A percentile compares a stretch with the other conserved stretches of the same genome.
These are phyloP conservation scores for Poeciliopsis infans DNA, from an alignment of 2,797 vertebrate species.

Conservation along the genomic window DNA sequence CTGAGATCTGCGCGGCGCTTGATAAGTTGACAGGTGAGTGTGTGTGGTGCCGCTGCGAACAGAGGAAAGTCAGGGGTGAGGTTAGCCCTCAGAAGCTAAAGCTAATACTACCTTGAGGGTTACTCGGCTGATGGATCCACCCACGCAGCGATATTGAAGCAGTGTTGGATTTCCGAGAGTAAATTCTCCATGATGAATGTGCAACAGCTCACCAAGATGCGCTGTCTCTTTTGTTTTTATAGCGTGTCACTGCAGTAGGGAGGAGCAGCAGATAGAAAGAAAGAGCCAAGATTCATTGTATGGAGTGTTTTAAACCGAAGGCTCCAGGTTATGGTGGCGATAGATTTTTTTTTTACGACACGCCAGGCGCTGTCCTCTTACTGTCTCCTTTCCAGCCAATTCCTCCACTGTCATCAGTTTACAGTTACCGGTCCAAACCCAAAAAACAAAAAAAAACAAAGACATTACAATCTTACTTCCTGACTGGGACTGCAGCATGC, in stretches of 20 bases:
- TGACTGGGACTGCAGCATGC: neutral
- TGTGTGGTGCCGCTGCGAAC: constrained; percentile 2
- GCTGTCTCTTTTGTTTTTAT: neutral
- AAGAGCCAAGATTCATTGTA: neutral
- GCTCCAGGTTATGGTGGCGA: constrained; percentile 5
- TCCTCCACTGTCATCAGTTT: constrained; percentile 6
- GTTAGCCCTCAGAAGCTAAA: constrained; percentile 29
- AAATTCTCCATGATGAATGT: neutral
- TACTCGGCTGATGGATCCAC: constrained; percentile 29
- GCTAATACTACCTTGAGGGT: constrained; percentile 43
- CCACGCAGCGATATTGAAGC: constrained; percentile 25
- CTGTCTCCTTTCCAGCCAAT: constrained; percentile 10
- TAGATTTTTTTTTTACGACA: constrained; percentile 11
- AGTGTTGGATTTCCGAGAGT: neutral
- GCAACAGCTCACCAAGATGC: neutral
- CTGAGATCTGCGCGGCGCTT: constrained; percentile 38
- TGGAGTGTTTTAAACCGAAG: constrained; percentile 14
- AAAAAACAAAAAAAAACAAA: neutral
- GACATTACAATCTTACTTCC: neutral
- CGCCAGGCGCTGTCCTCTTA: constrained; percentile 4
- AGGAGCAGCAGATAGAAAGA: neutral
- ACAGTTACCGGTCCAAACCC: neutral
- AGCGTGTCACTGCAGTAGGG: neutral
- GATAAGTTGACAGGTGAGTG: constrained; percentile 33
- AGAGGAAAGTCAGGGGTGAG: constrained; percentile 21